These are phyloP conservation scores for Torymus aiolomorphi DNA, from an alignment of 2,888 invertebrate genomes.

Conservation along the genomic window DNA sequence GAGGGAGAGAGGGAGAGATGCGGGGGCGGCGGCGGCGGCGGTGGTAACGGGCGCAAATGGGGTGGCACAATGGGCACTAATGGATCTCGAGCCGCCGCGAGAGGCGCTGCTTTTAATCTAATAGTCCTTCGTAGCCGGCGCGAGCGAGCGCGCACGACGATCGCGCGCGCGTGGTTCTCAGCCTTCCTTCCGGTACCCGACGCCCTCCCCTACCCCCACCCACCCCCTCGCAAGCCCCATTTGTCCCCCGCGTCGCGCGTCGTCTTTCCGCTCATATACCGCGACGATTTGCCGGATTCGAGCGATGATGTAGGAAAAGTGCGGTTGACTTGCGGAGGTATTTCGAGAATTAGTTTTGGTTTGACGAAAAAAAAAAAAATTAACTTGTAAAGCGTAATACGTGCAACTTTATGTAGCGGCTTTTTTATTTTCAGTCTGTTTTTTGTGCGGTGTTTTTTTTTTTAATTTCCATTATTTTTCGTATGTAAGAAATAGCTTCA, in stretches of 20 bases:
- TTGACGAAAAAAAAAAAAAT: too few species aligned
- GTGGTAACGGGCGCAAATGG: constrained; percentile 72
- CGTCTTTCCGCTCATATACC: too few species aligned
- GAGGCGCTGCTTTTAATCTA: constrained; percentile 76
- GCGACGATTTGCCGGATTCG: background rate
- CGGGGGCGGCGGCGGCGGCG: constrained; percentile 21
- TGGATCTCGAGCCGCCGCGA: constrained; percentile 76
- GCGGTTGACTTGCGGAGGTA: constrained; percentile 8
- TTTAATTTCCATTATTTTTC: too few species aligned
- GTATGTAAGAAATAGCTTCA: too few species aligned
- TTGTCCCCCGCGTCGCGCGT: too few species aligned
- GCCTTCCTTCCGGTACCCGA: constrained; percentile 46
- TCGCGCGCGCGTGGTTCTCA: constrained; percentile 57
- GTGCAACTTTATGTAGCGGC: too few species aligned
- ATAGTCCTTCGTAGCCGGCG: constrained; percentile 73
- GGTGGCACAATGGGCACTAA: constrained; percentile 76
- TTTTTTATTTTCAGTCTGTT: too few species aligned
- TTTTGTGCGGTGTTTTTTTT: too few species aligned
- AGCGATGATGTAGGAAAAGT: background rate
- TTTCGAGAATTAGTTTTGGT: background rate
- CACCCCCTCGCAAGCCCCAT: background rate
- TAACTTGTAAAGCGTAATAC: too few species aligned
- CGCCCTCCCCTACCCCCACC: background rate
- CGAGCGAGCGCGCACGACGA: constrained; percentile 56
- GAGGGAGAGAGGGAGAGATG: constrained; percentile 63